Conservation (phyloP, 2,797 vertebrate species). For the Enteromius afrohamiltoni region DNA sequence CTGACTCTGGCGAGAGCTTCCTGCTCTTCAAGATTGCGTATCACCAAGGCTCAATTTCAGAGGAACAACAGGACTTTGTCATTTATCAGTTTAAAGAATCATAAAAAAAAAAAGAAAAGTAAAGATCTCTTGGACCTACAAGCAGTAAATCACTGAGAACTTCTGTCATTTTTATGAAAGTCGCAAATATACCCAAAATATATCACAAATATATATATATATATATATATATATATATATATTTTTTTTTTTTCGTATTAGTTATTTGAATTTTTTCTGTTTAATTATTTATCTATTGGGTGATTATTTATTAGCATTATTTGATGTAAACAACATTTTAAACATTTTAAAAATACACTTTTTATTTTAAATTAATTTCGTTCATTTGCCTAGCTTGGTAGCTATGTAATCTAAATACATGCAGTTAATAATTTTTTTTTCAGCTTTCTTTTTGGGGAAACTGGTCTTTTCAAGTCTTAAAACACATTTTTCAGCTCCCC, state of each 20-base stretch:
- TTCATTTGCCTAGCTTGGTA: not conserved
- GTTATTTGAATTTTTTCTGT: too few relatives aligned
- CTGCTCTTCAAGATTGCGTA: not conserved
- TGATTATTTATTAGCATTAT: not conserved
- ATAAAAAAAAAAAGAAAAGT: not conserved
- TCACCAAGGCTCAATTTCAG: not conserved
- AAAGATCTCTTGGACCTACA: not conserved
- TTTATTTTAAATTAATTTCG: too few relatives aligned
- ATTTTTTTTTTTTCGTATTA: too few relatives aligned
- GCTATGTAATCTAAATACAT: not conserved
- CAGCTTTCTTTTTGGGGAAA: not conserved
- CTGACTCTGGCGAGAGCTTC: slow-evolving; percentile 14
- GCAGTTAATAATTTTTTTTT: too few relatives aligned
- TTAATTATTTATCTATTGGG: not conserved
- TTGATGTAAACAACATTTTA: too few relatives aligned
- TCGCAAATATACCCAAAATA: too few relatives aligned
- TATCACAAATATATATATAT: too few relatives aligned
- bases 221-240: too few relatives aligned
- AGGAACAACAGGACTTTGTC: not conserved
- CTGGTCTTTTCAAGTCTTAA: not conserved
- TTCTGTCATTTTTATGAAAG: not conserved
- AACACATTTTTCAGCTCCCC: too few relatives aligned
- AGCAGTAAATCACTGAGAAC: too few relatives aligned
- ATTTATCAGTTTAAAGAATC: not conserved
- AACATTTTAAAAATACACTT: too few relatives aligned